Evolutionary conservation across 2,113 vertebrate species (phyloP).

Genomic region (Macrotus californicus): DNA sequence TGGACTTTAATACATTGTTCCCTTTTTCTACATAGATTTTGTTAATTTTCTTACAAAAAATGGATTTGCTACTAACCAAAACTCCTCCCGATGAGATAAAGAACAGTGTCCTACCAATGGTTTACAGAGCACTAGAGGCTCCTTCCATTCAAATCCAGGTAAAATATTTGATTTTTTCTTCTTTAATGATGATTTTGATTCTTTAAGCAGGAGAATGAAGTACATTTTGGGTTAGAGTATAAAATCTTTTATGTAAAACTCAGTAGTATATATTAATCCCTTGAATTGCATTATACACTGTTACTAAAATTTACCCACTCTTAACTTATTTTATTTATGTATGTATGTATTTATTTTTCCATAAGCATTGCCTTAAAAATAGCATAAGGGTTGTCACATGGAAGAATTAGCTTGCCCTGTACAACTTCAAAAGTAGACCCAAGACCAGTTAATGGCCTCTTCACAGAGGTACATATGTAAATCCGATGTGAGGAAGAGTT

Average conservation of each 20-base stretch:
- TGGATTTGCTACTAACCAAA: conserved; percentile 98
- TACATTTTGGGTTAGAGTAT: neutral
- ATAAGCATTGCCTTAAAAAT: neutral
- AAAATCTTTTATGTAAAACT: neutral
- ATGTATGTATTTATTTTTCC: neutral
- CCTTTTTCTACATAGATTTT: conserved; percentile 86
- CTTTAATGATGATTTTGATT: conserved; percentile 22
- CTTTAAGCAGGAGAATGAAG: neutral
- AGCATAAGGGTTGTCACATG: neutral
- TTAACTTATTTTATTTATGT: neutral
- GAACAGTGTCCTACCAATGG: conserved; percentile 95
- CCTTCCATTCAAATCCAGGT: conserved; percentile 99
- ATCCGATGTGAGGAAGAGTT: neutral
- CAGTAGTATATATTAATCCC: neutral
- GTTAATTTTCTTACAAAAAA: conserved; percentile 99
- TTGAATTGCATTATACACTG: neutral
- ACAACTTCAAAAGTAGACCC: neutral
- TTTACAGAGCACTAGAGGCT: conserved; percentile 96
- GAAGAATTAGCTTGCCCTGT: neutral
- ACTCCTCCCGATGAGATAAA: conserved; percentile 97
- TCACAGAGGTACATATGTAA: neutral
- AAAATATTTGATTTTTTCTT: neutral
- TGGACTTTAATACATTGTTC: conserved; percentile 21
- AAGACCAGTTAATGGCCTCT: neutral
- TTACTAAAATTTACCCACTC: neutral